A percentile compares a stretch with the other conserved stretches of the same genome.
Evolutionary conservation across 2,888 invertebrate genomes (phyloP).

Genomic region (Cosmorhoe ocellata): DNA sequence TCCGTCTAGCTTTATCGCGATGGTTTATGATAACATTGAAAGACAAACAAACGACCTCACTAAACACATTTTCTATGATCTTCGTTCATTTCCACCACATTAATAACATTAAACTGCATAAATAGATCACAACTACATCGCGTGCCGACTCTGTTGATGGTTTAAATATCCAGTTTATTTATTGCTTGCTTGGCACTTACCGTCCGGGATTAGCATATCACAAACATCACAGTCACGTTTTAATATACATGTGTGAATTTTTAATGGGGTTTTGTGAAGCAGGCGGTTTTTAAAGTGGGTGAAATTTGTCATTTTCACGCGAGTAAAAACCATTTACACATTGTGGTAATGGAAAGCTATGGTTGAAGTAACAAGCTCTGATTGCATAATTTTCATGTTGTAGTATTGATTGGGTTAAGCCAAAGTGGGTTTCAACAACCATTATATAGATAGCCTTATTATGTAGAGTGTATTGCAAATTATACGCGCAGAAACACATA

Average conservation of each 20-base stretch:
- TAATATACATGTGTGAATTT: slow-evolving; percentile 43
- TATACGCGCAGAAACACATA: too few species aligned
- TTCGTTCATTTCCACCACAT: not conserved
- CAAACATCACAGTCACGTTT: slow-evolving; percentile 38
- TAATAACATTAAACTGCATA: slow-evolving; percentile 14
- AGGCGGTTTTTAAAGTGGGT: slow-evolving; percentile 17
- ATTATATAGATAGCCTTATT: too few species aligned
- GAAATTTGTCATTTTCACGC: slow-evolving; percentile 21
- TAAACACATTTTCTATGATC: not conserved
- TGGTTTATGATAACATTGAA: too few species aligned
- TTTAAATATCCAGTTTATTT: slow-evolving; percentile 37
- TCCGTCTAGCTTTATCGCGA: too few species aligned
- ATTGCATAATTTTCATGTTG: not conserved
- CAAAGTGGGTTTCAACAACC: too few species aligned
- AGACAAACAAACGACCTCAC: too few species aligned
- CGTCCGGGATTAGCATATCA: slow-evolving; percentile 44
- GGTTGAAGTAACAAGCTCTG: not conserved
- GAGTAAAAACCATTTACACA: not conserved
- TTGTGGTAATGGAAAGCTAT: not conserved
- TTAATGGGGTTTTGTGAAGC: slow-evolving; percentile 26
- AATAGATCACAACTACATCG: slow-evolving; percentile 15
- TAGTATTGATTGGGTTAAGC: too few species aligned
- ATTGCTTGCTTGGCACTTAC: slow-evolving; percentile 41
- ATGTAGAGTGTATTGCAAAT: too few species aligned
- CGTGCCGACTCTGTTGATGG: slow-evolving; percentile 27